These are phyloP conservation scores for Plagodis pulveraria DNA, from an alignment of 2,888 invertebrate genomes.

Conservation along the genomic window DNA sequence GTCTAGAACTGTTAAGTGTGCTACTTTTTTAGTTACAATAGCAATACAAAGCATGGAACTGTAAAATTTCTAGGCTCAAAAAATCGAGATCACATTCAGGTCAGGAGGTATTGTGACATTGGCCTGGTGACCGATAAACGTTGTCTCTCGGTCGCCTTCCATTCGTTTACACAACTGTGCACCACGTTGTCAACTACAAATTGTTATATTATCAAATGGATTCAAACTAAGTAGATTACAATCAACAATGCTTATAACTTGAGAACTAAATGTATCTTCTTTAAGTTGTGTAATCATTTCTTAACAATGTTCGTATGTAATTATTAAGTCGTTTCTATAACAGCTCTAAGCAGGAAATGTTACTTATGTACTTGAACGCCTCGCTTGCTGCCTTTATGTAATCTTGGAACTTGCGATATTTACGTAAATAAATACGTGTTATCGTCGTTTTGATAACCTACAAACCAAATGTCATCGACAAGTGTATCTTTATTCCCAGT, in stretches of 20 bases:
- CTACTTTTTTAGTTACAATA: slow-evolving; percentile 1
- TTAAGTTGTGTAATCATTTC: slow-evolving; percentile 30
- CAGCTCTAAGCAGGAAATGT: slow-evolving; percentile 33
- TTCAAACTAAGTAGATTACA: background rate
- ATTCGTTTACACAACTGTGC: slow-evolving; percentile 60
- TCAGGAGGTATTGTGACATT: slow-evolving; percentile 59
- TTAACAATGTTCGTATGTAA: slow-evolving; percentile 22
- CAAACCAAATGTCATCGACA: slow-evolving; percentile 11
- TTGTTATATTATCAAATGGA: slow-evolving; percentile 14
- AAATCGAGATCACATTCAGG: slow-evolving; percentile 28
- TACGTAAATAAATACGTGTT: background rate
- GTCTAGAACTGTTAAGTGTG: slow-evolving; percentile 18
- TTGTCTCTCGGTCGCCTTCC: slow-evolving; percentile 42
- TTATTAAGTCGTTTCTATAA: slow-evolving; percentile 28
- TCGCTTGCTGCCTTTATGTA: slow-evolving; percentile 24
- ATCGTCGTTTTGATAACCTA: slow-evolving; percentile 16
- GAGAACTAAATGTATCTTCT: slow-evolving; percentile 21
- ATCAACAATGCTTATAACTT: slow-evolving; percentile 5
- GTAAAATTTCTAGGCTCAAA: slow-evolving; percentile 25
- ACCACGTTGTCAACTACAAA: slow-evolving; percentile 20
- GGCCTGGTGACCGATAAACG: slow-evolving; percentile 65
- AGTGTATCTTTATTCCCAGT: background rate
- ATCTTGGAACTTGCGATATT: slow-evolving; percentile 18
- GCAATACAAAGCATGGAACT: slow-evolving; percentile 24
- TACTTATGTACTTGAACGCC: slow-evolving; percentile 21